phyloP scores from a whole-genome alignment of 2,888 invertebrate species.

The Agrilus biguttatus region DNA sequence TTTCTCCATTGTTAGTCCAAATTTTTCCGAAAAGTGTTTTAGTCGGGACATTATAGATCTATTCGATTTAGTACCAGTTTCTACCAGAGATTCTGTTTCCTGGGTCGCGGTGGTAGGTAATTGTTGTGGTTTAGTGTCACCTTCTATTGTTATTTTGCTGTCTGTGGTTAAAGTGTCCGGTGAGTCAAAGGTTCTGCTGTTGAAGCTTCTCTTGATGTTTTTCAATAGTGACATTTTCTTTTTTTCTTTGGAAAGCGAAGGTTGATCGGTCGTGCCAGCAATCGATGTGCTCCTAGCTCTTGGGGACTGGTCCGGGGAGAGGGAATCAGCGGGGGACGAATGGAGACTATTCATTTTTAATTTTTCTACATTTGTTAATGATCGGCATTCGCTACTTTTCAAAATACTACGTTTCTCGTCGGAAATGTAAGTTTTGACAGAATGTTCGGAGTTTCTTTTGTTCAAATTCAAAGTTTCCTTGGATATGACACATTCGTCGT shows the following conservation, averaged over 20 bases:
- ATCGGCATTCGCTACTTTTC: slow-evolving; percentile 21
- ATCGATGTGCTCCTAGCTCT: slow-evolving; percentile 3
- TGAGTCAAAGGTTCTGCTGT: slow-evolving; percentile 10
- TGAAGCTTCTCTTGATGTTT: slow-evolving; percentile 9
- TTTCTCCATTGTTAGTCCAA: slow-evolving; percentile 35
- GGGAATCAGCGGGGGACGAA: background rate
- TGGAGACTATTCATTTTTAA: slow-evolving; percentile 15
- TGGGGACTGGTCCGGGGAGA: background rate
- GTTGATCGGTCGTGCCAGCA: slow-evolving; percentile 3
- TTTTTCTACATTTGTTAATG: slow-evolving; percentile 17
- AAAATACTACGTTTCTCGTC: slow-evolving; percentile 27
- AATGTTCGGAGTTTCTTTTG: slow-evolving; percentile 28
- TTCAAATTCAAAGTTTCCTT: slow-evolving; percentile 28
- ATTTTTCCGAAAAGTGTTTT: slow-evolving; percentile 38
- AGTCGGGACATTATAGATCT: slow-evolving; percentile 35
- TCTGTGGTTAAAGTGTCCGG: slow-evolving; percentile 10
- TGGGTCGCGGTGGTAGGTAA: slow-evolving; percentile 7
- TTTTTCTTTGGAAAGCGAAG: slow-evolving; percentile 8
- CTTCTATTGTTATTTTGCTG: slow-evolving; percentile 2
- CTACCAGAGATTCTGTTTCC: slow-evolving; percentile 1
- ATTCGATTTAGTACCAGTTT: slow-evolving; percentile 24
- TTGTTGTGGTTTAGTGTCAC: slow-evolving; percentile 7
- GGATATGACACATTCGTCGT: slow-evolving; percentile 22
- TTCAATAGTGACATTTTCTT: slow-evolving; percentile 6
- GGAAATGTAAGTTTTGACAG: slow-evolving; percentile 19